These are phyloP conservation scores for Mustela erminea DNA, from an alignment of 2,797 vertebrate genomes.

Conservation along the genomic window DNA sequence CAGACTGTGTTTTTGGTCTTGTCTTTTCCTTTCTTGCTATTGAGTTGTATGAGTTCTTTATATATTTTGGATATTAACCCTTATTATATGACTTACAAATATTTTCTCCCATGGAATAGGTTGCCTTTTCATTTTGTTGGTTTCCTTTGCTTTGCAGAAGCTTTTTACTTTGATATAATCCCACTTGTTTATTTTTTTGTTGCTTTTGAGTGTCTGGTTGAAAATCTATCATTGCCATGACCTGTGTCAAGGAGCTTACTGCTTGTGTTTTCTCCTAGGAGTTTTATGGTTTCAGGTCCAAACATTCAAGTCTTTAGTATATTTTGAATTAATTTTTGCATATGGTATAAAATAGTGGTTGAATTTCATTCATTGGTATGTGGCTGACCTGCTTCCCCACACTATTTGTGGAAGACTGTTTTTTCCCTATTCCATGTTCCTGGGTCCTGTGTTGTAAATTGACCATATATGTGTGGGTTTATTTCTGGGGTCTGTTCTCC, in stretches of 20 bases:
- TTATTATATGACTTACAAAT: neutral
- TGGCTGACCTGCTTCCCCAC: neutral
- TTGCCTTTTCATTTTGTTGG: neutral
- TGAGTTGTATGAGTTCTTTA: neutral
- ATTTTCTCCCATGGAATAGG: neutral
- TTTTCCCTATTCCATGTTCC: neutral
- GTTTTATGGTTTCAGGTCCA: neutral
- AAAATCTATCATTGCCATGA: neutral
- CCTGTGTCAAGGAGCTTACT: neutral
- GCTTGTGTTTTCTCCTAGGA: neutral
- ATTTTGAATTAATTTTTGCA: neutral
- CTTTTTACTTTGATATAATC: neutral
- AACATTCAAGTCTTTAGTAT: neutral
- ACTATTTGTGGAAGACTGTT: neutral
- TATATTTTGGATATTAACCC: neutral
- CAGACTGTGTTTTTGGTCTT: neutral
- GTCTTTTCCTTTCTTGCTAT: neutral
- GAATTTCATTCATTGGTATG: neutral
- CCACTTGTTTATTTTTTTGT: neutral
- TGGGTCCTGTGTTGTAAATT: neutral
- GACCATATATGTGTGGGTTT: neutral
- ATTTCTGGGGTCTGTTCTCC: neutral
- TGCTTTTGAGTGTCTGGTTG: neutral
- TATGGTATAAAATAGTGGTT: neutral
- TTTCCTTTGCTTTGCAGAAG: neutral